Conservation (phyloP, 1,140 invertebrate genomes). For the Sesamia nonagrioides region DNA sequence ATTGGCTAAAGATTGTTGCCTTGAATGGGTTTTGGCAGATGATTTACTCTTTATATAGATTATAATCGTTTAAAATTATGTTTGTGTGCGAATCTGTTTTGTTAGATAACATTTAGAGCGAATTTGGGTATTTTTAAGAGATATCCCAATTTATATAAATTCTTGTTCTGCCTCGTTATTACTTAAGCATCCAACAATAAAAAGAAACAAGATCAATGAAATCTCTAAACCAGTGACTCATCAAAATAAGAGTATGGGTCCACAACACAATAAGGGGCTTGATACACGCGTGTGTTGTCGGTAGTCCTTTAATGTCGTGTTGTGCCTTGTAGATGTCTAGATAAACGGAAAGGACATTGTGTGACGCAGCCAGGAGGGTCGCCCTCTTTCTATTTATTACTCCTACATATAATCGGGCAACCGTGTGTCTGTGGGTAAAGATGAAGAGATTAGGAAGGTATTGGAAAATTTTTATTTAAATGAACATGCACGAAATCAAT, state of each 20-base stretch:
- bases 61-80: background rate
- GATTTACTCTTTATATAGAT: constrained; percentile 8
- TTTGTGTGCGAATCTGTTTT: background rate
- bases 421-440: constrained; percentile 23
- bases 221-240: constrained; percentile 26
- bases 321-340: constrained; percentile 65
- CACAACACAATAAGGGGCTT: constrained; percentile 42
- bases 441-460: constrained; percentile 5
- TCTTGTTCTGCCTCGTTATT: background rate
- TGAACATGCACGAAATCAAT: constrained; percentile 1
- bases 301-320: constrained; percentile 65
- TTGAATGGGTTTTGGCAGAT: constrained; percentile 26
- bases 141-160: background rate
- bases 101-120: background rate
- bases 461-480: constrained; percentile 11
- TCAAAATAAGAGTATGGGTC: constrained; percentile 36
- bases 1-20: constrained; percentile 29
- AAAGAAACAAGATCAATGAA: constrained; percentile 6
- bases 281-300: constrained; percentile 52
- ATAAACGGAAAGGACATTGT: constrained; percentile 57
- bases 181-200: background rate
- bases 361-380: constrained; percentile 47
- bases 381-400: constrained; percentile 51
- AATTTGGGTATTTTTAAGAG: background rate
- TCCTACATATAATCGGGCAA: constrained; percentile 37